Evolutionary conservation across 2,888 invertebrate species (phyloP).

Genomic region (Adineta ricciae): DNA sequence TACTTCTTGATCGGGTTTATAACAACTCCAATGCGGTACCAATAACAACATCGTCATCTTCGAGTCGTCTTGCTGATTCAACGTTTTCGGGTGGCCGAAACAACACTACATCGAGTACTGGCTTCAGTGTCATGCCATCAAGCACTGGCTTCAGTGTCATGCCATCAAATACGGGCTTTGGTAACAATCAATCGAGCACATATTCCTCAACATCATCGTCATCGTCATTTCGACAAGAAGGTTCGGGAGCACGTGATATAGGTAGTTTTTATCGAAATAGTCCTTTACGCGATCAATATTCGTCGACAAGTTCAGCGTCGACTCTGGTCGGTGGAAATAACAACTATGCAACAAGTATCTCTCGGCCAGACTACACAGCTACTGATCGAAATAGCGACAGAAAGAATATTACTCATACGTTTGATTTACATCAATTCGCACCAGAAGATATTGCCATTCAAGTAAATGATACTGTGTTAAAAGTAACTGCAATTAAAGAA

Average conservation of each 20-base stretch:
- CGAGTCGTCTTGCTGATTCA: slow-evolving; percentile 6
- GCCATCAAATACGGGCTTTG: too few species aligned
- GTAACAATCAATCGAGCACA: not conserved
- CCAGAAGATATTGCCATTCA: slow-evolving; percentile 33
- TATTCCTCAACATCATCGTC: not conserved
- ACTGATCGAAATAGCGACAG: not conserved
- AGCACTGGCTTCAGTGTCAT: not conserved
- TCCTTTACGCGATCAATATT: not conserved
- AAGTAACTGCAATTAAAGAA: slow-evolving; percentile 28
- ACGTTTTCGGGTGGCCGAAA: not conserved
- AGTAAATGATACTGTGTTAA: slow-evolving; percentile 29
- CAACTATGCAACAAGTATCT: not conserved
- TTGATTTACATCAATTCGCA: slow-evolving; percentile 31
- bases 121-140: not conserved
- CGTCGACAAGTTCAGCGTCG: not conserved
- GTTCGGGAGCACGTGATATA: not conserved
- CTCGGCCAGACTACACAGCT: not conserved
- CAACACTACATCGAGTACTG: not conserved
- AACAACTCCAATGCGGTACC: not conserved
- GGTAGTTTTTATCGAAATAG: not conserved
- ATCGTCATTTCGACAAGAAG: not conserved
- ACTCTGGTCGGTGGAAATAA: not conserved
- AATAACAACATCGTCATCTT: slow-evolving; percentile 3
- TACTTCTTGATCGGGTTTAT: slow-evolving; percentile 25
- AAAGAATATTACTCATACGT: slow-evolving; percentile 27